phyloP scores from a whole-genome alignment of 2,797 vertebrate genomes.

The Anabas testudineus region DNA sequence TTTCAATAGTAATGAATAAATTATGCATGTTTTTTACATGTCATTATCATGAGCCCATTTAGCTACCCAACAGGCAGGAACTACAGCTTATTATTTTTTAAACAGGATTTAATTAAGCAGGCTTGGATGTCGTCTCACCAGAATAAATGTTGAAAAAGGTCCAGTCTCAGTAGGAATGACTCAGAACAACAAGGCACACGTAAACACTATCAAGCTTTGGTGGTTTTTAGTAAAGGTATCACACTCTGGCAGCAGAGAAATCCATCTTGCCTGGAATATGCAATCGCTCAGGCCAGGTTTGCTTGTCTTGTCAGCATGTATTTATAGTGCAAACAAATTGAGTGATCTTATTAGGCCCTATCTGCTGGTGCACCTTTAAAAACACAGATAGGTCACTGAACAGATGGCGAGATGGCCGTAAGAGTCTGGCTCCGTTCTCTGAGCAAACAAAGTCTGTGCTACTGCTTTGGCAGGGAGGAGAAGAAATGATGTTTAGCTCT shows the following conservation, averaged over 20 bases:
- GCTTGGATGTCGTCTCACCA: background rate
- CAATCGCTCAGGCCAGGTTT: conserved; percentile 50
- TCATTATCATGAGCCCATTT: background rate
- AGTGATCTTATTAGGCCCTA: conserved; percentile 64
- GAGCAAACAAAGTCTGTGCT: conserved; percentile 60
- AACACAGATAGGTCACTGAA: conserved; percentile 69
- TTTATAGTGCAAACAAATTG: conserved; percentile 71
- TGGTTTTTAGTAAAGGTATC: conserved; percentile 49
- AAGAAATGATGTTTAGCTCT: conserved; percentile 12
- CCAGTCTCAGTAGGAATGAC: conserved; percentile 7
- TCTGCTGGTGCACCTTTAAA: conserved; percentile 67
- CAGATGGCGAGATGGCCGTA: conserved; percentile 49
- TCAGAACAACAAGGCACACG: conserved; percentile 34
- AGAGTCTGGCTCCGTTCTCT: conserved; percentile 57
- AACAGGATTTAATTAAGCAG: conserved; percentile 11
- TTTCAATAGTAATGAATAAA: conserved; percentile 9
- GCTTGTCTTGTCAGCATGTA: conserved; percentile 66
- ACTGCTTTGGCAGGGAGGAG: conserved; percentile 42
- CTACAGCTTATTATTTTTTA: background rate
- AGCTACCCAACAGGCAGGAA: background rate
- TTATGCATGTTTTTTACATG: background rate
- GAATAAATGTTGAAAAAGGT: conserved; percentile 1
- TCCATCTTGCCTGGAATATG: conserved; percentile 33
- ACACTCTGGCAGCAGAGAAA: conserved; percentile 46
- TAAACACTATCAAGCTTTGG: conserved; percentile 33